These are phyloP conservation scores for Diadumene lineata DNA, from an alignment of 92 coral and sea anemone species.

Conservation along the genomic window DNA sequence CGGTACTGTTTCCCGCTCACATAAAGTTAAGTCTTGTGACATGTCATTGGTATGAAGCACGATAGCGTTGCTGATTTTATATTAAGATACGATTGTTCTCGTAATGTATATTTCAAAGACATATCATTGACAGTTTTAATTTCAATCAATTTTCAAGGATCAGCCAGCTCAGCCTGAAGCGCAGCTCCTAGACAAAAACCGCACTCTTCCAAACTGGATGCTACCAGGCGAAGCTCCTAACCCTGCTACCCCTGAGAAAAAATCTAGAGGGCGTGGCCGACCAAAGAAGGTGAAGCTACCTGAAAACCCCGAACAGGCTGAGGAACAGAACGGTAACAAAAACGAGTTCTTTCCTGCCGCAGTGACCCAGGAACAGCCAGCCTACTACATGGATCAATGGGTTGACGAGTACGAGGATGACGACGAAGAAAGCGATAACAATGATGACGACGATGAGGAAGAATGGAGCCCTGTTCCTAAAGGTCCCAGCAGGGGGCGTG, in stretches of 20 bases:
- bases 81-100: no score
- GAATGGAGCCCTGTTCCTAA: constrained; percentile 33
- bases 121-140: background rate
- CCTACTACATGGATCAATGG: constrained; percentile 8
- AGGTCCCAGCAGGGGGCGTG: constrained; percentile 27
- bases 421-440: constrained; percentile 24
- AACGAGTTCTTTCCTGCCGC: constrained; percentile 8
- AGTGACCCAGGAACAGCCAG: background rate
- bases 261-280: constrained; percentile 27
- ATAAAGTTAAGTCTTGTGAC: no score
- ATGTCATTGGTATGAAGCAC: no score
- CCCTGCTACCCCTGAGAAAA: background rate
- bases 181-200: constrained; percentile 61
- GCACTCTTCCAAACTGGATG: constrained; percentile 90
- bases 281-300: constrained; percentile 21
- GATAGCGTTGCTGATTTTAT: no score
- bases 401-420: constrained; percentile 27
- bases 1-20: no score
- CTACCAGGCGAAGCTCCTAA: constrained; percentile 16
- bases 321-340: constrained; percentile 18
- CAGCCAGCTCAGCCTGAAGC: constrained; percentile 29
- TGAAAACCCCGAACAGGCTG: constrained; percentile 7
- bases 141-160: no score
- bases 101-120: no score
- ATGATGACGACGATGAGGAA: constrained; percentile 41